Evolutionary conservation across 2,888 invertebrate genomes (phyloP).

Genomic region (Hydrotaea diabolus): DNA sequence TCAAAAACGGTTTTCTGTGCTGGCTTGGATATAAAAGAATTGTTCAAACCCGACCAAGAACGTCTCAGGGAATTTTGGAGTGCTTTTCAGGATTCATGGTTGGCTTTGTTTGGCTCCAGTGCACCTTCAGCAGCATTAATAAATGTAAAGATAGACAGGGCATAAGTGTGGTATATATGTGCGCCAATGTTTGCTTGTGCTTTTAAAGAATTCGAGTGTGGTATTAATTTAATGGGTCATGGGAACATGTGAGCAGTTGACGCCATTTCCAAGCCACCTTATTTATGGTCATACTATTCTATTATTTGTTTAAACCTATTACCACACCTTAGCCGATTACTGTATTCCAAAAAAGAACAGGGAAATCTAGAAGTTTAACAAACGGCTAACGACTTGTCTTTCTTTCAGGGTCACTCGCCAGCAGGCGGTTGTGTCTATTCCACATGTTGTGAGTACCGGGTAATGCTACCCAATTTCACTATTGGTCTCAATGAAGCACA

Average conservation of each 20-base stretch:
- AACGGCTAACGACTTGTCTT: background rate
- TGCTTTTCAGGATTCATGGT: conserved; percentile 89
- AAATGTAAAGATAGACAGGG: no score
- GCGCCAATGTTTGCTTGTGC: no score
- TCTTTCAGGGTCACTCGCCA: conserved; percentile 88
- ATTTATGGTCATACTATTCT: no score
- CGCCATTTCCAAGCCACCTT: no score
- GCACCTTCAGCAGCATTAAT: conserved; percentile 90
- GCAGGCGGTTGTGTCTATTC: conserved; percentile 92
- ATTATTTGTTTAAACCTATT: no score
- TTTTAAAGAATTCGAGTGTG: no score
- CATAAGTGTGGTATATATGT: no score
- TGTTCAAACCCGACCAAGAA: conserved; percentile 89
- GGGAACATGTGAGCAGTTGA: no score
- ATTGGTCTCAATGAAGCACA: conserved; percentile 94
- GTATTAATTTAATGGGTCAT: no score
- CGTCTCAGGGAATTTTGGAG: conserved; percentile 88
- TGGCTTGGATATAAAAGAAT: conserved; percentile 92
- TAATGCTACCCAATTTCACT: conserved; percentile 89
- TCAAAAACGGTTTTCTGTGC: conserved; percentile 89
- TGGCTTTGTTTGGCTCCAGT: conserved; percentile 87
- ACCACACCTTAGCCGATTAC: no score
- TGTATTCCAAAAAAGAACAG: no score
- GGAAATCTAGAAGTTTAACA: no score
- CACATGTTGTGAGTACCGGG: conserved; percentile 90